A percentile compares a stretch with the other conserved stretches of the same genome.
Conservation (phyloP, 2,113 vertebrate species). For the rabbit (Oryctolagus cuniculus) region mOryCun1.1 NC_091445.1:54906001-54906500, state of each 20-base stretch:
- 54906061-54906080: neutral
- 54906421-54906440: neutral
- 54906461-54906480: neutral
- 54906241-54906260: neutral
- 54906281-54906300: neutral
- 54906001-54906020: neutral
- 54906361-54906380: conserved; percentile 16
- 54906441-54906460: neutral
- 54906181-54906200: conserved; percentile 33
- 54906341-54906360: neutral
- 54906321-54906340: conserved; percentile 14
- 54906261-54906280: neutral
- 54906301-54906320: neutral
- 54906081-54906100: neutral
- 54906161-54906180: neutral
- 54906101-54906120: neutral
- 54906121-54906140: neutral
- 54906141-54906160: neutral
- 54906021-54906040: neutral
- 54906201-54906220: neutral
- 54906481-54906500: neutral
- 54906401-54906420: neutral
- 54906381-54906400: neutral
- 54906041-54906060: neutral
- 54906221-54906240: conserved; percentile 42